A percentile compares a stretch with the other conserved stretches of the same genome.
Evolutionary conservation across 2,113 vertebrate species (phyloP).

Genomic region (Rynchops niger): DNA sequence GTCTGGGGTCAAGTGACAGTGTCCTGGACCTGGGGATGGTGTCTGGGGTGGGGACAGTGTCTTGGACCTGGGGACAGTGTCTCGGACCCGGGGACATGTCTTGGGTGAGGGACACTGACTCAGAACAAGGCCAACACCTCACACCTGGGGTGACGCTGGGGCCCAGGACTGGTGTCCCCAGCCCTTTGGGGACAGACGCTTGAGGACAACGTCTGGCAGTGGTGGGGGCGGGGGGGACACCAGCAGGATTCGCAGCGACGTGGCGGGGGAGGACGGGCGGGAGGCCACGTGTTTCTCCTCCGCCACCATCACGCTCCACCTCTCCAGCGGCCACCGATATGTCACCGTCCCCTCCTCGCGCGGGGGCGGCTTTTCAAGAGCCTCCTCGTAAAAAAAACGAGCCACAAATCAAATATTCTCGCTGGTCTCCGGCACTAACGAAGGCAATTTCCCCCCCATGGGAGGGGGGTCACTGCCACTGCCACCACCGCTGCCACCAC

Average conservation of each 20-base stretch:
- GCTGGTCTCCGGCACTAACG: neutral
- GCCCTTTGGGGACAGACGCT: neutral
- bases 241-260: neutral
- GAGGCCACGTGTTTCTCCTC: neutral
- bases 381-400: neutral
- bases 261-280: accelerated
- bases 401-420: neutral
- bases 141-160: too few species aligned
- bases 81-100: neutral
- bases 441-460: neutral
- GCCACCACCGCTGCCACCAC: neutral
- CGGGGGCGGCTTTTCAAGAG: neutral
- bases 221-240: neutral
- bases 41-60: accelerated
- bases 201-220: neutral
- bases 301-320: neutral
- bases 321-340: neutral
- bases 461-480: too few species aligned
- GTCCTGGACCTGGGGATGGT: too few species aligned
- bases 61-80: too few species aligned
- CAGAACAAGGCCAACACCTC: neutral
- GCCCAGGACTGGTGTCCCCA: neutral
- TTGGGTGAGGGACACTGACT: neutral
- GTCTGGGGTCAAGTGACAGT: neutral
- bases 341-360: neutral